Percentiles rank a stretch among this genome's conserved stretches.
phyloP scores from a whole-genome alignment of 2,797 vertebrate genomes.

The Sardinella longiceps region DNA sequence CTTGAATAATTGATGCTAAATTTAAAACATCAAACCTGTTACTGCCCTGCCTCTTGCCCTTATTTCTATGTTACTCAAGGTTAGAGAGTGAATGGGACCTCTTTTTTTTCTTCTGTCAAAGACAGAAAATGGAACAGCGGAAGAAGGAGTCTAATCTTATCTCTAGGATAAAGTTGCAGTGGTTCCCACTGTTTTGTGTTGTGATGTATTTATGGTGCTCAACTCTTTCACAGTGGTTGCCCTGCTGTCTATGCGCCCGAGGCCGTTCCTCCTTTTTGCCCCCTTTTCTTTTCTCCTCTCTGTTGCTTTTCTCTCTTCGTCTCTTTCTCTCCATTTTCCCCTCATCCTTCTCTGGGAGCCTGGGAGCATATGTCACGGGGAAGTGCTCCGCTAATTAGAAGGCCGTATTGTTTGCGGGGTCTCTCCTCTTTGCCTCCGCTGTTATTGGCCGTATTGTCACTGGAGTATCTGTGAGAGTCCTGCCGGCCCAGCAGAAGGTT shows the following conservation, averaged over 20 bases:
- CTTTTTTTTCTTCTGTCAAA: not conserved
- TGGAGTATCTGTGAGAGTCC: conserved; percentile 55
- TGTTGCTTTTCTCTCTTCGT: conserved; percentile 6
- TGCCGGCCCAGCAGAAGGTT: conserved; percentile 61
- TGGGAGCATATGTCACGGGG: conserved; percentile 60
- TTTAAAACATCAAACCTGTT: conserved; percentile 15
- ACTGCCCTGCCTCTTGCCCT: not conserved
- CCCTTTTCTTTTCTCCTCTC: not conserved
- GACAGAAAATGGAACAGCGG: conserved; percentile 13
- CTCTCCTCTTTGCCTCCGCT: conserved; percentile 51
- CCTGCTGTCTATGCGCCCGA: conserved; percentile 54
- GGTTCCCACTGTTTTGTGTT: conserved; percentile 44
- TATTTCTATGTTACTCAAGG: not conserved
- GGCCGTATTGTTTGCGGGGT: conserved; percentile 55
- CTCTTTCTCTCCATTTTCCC: conserved; percentile 34
- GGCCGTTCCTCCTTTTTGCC: conserved; percentile 42
- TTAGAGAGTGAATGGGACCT: not conserved
- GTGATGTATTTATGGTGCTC: conserved; percentile 43
- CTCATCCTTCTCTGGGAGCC: conserved; percentile 40
- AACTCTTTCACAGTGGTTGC: conserved; percentile 46
- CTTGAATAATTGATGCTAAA: conserved; percentile 26
- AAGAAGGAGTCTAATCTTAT: conserved; percentile 34
- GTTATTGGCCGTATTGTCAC: conserved; percentile 55
- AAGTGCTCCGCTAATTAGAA: conserved; percentile 60
- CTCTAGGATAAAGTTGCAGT: conserved; percentile 39